Conservation (phyloP, 2,113 vertebrate species). For the Platycercus adscitus region DNA sequence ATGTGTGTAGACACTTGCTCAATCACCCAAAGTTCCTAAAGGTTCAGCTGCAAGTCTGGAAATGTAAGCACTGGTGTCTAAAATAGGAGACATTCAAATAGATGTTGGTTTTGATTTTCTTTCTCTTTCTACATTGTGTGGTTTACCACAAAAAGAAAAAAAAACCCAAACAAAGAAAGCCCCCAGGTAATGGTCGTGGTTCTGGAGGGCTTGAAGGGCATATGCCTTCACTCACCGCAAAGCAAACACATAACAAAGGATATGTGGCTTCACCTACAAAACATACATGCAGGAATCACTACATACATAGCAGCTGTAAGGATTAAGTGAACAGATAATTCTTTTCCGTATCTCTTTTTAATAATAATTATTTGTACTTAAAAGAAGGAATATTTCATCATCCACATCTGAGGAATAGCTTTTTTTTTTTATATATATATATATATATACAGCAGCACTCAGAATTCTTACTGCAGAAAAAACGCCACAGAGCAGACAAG, state of each 20-base stretch:
- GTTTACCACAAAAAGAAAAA: neutral
- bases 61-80: neutral
- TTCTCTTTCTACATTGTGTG: neutral
- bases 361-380: neutral
- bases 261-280: neutral
- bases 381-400: neutral
- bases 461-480: neutral
- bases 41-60: neutral
- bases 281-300: neutral
- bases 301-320: neutral
- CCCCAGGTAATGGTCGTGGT: neutral
- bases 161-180: neutral
- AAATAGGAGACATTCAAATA: neutral
- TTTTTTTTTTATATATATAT: too few relatives aligned
- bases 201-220: neutral
- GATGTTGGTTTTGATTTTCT: neutral
- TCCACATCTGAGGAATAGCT: neutral
- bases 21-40: neutral
- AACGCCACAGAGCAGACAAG: neutral
- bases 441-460: neutral
- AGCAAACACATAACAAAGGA: neutral
- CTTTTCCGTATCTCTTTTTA: neutral
- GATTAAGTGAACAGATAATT: neutral
- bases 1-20: neutral
- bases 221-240: neutral